Conservation (phyloP, 1,140 invertebrate species). For the Pogonomyrmex californicus region DNA sequence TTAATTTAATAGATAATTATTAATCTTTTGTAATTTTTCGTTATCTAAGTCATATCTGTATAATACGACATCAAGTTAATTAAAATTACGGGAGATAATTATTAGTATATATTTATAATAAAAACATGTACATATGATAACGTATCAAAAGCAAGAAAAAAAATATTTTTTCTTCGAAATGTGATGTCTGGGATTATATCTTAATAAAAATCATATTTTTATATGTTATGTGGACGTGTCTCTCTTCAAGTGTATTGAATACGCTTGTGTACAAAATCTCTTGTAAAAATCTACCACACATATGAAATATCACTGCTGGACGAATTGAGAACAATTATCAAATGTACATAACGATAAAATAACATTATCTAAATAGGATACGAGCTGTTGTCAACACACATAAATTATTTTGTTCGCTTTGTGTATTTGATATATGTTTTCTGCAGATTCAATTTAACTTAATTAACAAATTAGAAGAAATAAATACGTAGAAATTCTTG, state of each 20-base stretch:
- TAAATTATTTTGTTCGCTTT: neutral
- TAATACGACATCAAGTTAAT: too few relatives aligned
- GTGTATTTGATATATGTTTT: neutral
- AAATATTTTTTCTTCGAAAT: neutral
- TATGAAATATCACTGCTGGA: neutral
- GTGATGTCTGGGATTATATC: neutral
- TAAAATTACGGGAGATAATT: too few relatives aligned
- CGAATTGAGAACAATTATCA: neutral
- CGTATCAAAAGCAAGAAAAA: neutral
- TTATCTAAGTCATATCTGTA: too few relatives aligned
- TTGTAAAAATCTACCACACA: constrained; percentile 6
- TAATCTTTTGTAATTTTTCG: neutral
- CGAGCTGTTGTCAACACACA: neutral
- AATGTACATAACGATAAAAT: constrained; percentile 29
- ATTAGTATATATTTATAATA: neutral
- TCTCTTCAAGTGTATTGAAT: neutral
- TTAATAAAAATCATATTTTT: neutral
- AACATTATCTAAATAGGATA: constrained; percentile 47
- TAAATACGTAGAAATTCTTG: neutral
- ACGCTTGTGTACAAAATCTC: neutral
- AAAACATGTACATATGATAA: neutral
- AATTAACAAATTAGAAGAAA: neutral
- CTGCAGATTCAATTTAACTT: neutral
- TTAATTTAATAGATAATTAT: neutral
- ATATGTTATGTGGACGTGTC: neutral